phyloP scores from a whole-genome alignment of 2,888 invertebrate species.

The Craniophora ligustri region DNA sequence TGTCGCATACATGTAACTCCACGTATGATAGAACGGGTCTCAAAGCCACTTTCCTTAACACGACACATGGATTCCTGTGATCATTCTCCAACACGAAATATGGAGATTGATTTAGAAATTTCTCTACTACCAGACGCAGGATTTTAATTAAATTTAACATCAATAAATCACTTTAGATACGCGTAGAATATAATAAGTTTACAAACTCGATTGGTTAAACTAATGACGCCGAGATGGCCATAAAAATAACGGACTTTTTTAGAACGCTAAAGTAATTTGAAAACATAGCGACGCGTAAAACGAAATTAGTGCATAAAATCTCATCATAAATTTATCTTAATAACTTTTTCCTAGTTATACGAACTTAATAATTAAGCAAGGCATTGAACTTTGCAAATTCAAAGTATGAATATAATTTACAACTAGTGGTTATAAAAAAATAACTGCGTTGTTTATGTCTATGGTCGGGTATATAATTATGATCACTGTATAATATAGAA shows the following conservation, averaged over 20 bases:
- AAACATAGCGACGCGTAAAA: conserved; percentile 18
- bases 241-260: conserved; percentile 47
- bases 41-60: conserved; percentile 53
- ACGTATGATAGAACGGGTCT: conserved; percentile 53
- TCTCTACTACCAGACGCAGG: conserved; percentile 4
- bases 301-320: conserved; percentile 12
- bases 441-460: conserved; percentile 10
- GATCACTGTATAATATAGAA: conserved; percentile 1
- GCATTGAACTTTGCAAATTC: conserved; percentile 44
- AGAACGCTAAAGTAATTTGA: conserved; percentile 14
- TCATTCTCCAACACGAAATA: conserved; percentile 22
- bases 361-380: conserved; percentile 12
- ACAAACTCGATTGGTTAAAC: conserved; percentile 35
- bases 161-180: conserved; percentile 24
- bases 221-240: conserved; percentile 12
- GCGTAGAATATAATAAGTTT: conserved; percentile 24
- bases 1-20: conserved; percentile 45
- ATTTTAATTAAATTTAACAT: conserved; percentile 27
- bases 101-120: conserved; percentile 23
- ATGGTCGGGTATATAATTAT: conserved; percentile 14
- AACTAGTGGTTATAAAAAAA: conserved; percentile 22
- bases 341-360: conserved; percentile 4
- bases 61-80: conserved; percentile 38
- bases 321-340: conserved; percentile 15
- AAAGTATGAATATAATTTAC: conserved; percentile 21